A percentile compares a stretch with the other conserved stretches of the same genome.
Evolutionary conservation across 2,797 vertebrate genomes (phyloP).

Genomic region (Anguilla anguilla): DNA sequence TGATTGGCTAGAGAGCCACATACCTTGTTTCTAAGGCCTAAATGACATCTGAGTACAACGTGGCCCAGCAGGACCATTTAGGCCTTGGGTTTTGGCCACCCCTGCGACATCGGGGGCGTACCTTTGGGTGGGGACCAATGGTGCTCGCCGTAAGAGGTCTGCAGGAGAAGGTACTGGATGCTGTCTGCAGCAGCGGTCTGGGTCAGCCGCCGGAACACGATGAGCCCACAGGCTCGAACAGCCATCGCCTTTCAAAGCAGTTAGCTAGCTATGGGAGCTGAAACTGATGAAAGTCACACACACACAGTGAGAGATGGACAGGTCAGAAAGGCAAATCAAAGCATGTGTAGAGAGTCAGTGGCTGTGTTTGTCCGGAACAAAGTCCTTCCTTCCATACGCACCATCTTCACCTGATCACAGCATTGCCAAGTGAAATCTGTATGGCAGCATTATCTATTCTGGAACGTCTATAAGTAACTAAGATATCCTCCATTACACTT

Average conservation of each 20-base stretch:
- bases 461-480: neutral
- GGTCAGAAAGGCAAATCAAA: neutral
- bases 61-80: no score
- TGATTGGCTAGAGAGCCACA: no score
- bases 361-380: no score
- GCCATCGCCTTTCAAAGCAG: constrained; percentile 69
- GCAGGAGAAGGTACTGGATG: constrained; percentile 89
- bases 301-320: neutral
- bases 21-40: no score
- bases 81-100: no score
- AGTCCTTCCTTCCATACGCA: no score
- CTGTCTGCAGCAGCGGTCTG: constrained; percentile 54
- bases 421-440: neutral
- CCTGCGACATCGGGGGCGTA: constrained; percentile 45
- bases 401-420: neutral
- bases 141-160: constrained; percentile 89
- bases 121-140: constrained; percentile 99
- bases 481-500: neutral
- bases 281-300: neutral
- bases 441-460: neutral
- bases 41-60: neutral
- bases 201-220: constrained; percentile 83
- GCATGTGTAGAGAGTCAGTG: neutral
- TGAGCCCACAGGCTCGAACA: constrained; percentile 89
- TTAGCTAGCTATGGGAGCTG: neutral